phyloP scores from a whole-genome alignment of 2,797 vertebrate species.

The Manis pentadactyla region DNA sequence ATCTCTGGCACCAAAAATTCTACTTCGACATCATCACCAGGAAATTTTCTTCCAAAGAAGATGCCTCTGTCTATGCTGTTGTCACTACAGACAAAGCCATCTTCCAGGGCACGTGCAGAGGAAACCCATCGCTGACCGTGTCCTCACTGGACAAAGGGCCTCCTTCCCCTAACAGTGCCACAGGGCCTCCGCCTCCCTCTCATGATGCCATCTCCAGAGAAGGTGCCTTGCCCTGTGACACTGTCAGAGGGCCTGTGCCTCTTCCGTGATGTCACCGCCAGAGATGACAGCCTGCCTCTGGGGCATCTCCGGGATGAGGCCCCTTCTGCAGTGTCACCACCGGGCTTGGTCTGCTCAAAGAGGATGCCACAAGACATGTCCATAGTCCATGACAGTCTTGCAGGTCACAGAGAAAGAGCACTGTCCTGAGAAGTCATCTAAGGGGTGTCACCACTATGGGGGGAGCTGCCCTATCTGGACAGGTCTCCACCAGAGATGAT shows the following conservation, averaged over 20 bases:
- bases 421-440: not conserved
- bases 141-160: not conserved
- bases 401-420: too few relatives aligned
- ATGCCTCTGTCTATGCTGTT: not conserved
- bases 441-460: not conserved
- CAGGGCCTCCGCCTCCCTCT: not conserved
- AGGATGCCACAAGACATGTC: not conserved
- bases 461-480: not conserved
- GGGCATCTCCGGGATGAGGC: not conserved
- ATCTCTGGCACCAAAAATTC: not conserved
- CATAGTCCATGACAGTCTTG: too few relatives aligned
- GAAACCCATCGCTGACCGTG: not conserved
- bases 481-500: not conserved
- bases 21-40: not conserved
- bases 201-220: slow-evolving; percentile 30
- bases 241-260: not conserved
- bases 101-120: not conserved
- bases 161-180: not conserved
- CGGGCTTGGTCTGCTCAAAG: not conserved
- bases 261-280: not conserved
- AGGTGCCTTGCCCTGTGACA: slow-evolving; percentile 58
- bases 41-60: slow-evolving; percentile 28
- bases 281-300: not conserved
- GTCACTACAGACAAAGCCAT: slow-evolving; percentile 64
- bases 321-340: not conserved